phyloP scores from a whole-genome alignment of 2,113 vertebrate species.

The Coturnix japonica region DNA sequence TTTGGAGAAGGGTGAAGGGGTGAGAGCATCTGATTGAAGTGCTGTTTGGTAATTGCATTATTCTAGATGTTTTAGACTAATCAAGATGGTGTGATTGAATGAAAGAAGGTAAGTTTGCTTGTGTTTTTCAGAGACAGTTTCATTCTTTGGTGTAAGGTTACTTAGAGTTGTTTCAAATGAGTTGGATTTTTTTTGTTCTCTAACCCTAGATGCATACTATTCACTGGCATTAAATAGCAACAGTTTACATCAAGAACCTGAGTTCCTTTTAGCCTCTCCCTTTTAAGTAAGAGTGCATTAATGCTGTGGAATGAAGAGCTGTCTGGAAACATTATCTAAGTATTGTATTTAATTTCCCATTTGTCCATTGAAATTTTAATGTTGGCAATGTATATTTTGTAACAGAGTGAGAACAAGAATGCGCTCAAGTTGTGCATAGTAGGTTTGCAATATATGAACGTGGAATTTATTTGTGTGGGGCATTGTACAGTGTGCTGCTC shows the following conservation, averaged over 20 bases:
- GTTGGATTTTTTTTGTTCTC: background rate
- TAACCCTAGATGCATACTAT: background rate
- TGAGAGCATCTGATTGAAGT: constrained; percentile 42
- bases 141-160: constrained; percentile 1
- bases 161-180: background rate
- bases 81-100: background rate
- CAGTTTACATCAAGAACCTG: background rate
- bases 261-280: background rate
- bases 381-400: background rate
- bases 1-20: constrained; percentile 17
- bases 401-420: background rate
- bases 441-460: background rate
- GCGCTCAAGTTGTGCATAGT: background rate
- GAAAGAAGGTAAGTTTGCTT: background rate
- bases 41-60: constrained; percentile 41
- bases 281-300: constrained; percentile 37
- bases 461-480: background rate
- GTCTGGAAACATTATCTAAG: constrained; percentile 35
- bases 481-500: background rate
- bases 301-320: constrained; percentile 11
- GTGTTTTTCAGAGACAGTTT: background rate
- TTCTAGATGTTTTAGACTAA: constrained; percentile 17
- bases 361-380: background rate
- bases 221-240: background rate
- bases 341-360: constrained; percentile 10